Base-by-base conservation (phyloP, 2,797 vertebrate species). In the Anguilla obscura region DNA sequence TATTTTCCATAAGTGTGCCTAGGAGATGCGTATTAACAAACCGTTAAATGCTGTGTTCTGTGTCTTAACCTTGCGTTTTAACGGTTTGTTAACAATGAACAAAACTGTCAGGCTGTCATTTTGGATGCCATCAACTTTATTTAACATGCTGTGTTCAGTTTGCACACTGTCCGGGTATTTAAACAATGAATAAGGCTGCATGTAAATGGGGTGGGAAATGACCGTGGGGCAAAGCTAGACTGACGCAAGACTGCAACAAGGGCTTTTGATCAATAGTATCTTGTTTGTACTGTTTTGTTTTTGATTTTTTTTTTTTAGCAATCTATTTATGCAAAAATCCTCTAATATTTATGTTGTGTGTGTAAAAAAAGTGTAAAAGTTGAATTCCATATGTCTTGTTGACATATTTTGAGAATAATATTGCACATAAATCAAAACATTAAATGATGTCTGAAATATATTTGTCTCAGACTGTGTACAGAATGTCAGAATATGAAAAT, bases 391-490 rank as follows among this genome's bases (percentile, higher is more conserved):
- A 90, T 90, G 90, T 92, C 91, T 86, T 33, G 33, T 86, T 88
- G 90, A 84, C 88, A 91, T 88, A 36, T 89, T 85, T 85, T 84
- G 85, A 90, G 76, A 89, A 91, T 88, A 89, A 85, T 84, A 92
- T 92, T 92, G 93, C 92, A 92, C 92, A 91, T 91, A 87, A 92
- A 88, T 91, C 36, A 89, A 82, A 92, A 93, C 92, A 93, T 92
- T 92, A 91, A 92, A 91, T 90, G 80, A 90, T 89, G 87, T 90
- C 89, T 91, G 85, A 90, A 90, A 93, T 92, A 91, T 93, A 92
- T 92, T 82, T 80, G 87, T 93, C 63, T 89, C n/a, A 69, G 86
- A 58, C 58, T 85, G 87, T 91, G 89, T 90, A 91, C 90, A 90
- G 84, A 86, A 84, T 88, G 84, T 85, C 54, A 74, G 87, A 71